Conservation (phyloP, 2,113 vertebrate species). For the Lipophrys pholis region DNA sequence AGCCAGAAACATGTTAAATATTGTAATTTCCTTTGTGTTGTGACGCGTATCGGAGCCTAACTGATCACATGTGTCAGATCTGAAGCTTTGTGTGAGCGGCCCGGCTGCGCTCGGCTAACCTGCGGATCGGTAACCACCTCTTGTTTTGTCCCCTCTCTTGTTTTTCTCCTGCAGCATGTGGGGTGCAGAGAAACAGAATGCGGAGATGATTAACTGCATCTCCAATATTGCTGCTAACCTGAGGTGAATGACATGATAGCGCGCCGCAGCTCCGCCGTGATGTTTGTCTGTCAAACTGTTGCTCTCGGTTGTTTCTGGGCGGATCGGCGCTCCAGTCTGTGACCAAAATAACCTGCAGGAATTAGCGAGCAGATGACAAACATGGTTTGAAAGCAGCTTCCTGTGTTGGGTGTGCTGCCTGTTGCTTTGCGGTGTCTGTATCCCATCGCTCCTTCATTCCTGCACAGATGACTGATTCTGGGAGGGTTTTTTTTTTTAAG, state of each 20-base stretch:
- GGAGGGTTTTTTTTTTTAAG: constrained; percentile 39
- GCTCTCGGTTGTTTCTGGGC: constrained; percentile 7
- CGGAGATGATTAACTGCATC: constrained; percentile 84
- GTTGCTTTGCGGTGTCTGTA: constrained; percentile 46
- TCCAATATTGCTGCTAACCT: constrained; percentile 84
- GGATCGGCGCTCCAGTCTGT: constrained; percentile 16
- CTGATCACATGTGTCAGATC: too few relatives aligned
- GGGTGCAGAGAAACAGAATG: constrained; percentile 84
- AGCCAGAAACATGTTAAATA: too few relatives aligned
- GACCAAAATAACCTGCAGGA: constrained; percentile 16
- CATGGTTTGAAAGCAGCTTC: constrained; percentile 22
- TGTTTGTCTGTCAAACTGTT: constrained; percentile 40
- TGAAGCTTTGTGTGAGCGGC: too few relatives aligned
- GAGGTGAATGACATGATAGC: constrained; percentile 80
- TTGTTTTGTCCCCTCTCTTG: constrained; percentile 59
- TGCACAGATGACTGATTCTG: constrained; percentile 12
- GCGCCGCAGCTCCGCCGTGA: constrained; percentile 25
- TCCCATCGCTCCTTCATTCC: constrained; percentile 22
- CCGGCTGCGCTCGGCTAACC: constrained; percentile 36
- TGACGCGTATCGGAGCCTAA: too few relatives aligned
- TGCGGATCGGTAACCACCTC: constrained; percentile 55
- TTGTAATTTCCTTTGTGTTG: too few relatives aligned
- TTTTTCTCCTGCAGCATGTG: constrained; percentile 84
- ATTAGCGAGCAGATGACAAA: constrained; percentile 29
- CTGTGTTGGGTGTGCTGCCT: constrained; percentile 44